phyloP scores from a whole-genome alignment of 2,113 vertebrate species.

The Scatophagus argus region DNA sequence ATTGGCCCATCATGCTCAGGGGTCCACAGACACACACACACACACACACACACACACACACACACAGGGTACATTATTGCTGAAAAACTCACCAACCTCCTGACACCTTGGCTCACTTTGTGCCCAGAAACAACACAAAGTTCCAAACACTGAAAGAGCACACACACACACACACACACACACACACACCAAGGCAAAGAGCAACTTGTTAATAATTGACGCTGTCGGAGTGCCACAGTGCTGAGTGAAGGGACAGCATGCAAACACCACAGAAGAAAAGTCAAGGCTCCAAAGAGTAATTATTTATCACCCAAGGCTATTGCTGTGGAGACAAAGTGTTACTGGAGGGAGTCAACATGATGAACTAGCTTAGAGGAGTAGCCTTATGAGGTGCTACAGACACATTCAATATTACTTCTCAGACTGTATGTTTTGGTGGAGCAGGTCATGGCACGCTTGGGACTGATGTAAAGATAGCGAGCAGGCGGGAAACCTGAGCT shows the following conservation, averaged over 20 bases:
- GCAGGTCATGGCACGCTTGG: slow-evolving; percentile 17
- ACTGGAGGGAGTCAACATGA: slow-evolving; percentile 44
- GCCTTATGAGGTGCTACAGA: slow-evolving; percentile 50
- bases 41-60: slow-evolving; percentile 28
- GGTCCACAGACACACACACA: slow-evolving; percentile 27
- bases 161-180: no score
- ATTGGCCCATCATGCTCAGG: slow-evolving; percentile 45
- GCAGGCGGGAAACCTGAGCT: slow-evolving; percentile 33
- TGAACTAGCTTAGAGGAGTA: slow-evolving; percentile 41
- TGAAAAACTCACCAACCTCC: neutral
- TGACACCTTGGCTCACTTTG: slow-evolving; percentile 7
- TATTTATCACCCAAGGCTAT: slow-evolving; percentile 78
- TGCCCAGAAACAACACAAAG: slow-evolving; percentile 20
- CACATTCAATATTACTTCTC: slow-evolving; percentile 45
- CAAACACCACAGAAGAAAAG: slow-evolving; percentile 72
- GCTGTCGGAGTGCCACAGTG: slow-evolving; percentile 60
- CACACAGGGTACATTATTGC: neutral
- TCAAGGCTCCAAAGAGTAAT: slow-evolving; percentile 72
- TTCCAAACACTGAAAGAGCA: slow-evolving; percentile 33
- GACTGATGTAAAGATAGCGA: slow-evolving; percentile 32
- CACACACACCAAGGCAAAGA: slow-evolving; percentile 58
- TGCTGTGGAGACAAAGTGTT: slow-evolving; percentile 45
- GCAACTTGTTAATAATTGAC: slow-evolving; percentile 82
- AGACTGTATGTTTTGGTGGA: slow-evolving; percentile 40
- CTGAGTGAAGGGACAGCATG: slow-evolving; percentile 65